Base-by-base conservation (phyloP, 2,888 invertebrate genomes). In the Cactoblastis cactorum region DNA sequence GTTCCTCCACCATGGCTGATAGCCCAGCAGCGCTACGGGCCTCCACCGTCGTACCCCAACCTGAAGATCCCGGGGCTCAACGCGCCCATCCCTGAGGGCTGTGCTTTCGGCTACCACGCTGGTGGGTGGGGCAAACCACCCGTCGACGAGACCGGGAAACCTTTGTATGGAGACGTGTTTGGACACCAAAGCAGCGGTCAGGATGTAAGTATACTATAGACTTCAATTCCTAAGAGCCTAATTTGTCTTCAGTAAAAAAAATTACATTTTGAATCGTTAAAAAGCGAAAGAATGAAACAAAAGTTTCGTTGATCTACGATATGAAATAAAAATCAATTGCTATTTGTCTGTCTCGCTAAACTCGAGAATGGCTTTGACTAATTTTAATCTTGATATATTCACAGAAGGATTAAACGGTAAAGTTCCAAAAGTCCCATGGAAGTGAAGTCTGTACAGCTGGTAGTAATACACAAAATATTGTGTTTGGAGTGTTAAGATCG, bases 61-160 rank as follows among this genome's bases (percentile, higher is more conserved):
- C 90, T 99, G 19, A 99, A 98, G 89, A 97, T 99, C 71, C 97
- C 98, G 0, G 99, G 99, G 0, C 90, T 99, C 3, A 99, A 99
- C 90, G 98, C 98, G 1, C 98, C 99, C 0, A 99, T 99, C 66
- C 99, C 99, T 0, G 99, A 98, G 55, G 94, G 95, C 1, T 99
- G 98, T 73, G 96, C 98, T 0, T 99, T 99, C 81, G 99, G 99
- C 14, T 99, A 99, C 83, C 99, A 99, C 87, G 98, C 99, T 0
- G 99, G 98, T 34, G 99, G 99, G 19, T 99, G 99, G 99, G 99
- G 99, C 54, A 99, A 99, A 80, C 99, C 99, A 9, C 99, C 99
- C 0, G 99, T 99, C 0, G 99, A 99, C 83, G 99, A 99, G 83
- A 95, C 94, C 56, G 99, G 99, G 33, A 96, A 98, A 77, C 99